Evolutionary conservation across 2,797 vertebrate species (phyloP), one percentile per base, ranked within the genome.

Genomic region (Potorous gilbertii): DNA sequence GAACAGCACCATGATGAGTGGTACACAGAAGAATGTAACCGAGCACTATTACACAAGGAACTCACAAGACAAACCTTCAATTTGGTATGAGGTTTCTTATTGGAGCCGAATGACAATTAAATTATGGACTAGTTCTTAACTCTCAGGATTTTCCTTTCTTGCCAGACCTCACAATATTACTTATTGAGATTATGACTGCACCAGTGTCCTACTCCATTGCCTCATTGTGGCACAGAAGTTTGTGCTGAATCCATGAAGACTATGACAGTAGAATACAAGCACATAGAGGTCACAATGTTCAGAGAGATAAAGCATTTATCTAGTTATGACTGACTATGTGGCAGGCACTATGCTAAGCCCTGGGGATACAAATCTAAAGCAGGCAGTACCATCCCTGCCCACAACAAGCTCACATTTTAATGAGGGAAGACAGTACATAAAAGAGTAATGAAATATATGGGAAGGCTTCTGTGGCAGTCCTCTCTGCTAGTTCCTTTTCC

Each of bases 11-110:
- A 12, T 16, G 28, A 29, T 54, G 54, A 55, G 54, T 34, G 54
- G 29, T 54, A 81, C 27, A 46, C 21, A 46, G 9, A 81, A 81
- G 74, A 81, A 92, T 92, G 50, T n/a, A 91, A 91, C 90, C 3
- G 55, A 90, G 40, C 34, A 2, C 52, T 95, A 56, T 29, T 92
- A 28, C 57, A 87, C 55, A 93, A 93, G 31, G 4, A 94, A 91
- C 91, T 28, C 18, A 14, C 59, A 94, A 13, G 55, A n/a, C 21
- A 59, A 16, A 9, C 54, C 54, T 55, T 10, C 18, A 11, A 62
- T 90, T 95, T 95, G 50, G 6, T 52, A 52, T 62, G 56, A 89
- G 2, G 24, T 91, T 94, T 93, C 40, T 92, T 34, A 91, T 91
- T 74, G 55, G 90, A 92, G 31, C 29, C 11, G 31, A 54, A 92